Percentiles rank a stretch among this genome's conserved stretches.
Evolutionary conservation across 2,797 vertebrate species (phyloP).

Genomic region (Gambelia wislizenii): DNA sequence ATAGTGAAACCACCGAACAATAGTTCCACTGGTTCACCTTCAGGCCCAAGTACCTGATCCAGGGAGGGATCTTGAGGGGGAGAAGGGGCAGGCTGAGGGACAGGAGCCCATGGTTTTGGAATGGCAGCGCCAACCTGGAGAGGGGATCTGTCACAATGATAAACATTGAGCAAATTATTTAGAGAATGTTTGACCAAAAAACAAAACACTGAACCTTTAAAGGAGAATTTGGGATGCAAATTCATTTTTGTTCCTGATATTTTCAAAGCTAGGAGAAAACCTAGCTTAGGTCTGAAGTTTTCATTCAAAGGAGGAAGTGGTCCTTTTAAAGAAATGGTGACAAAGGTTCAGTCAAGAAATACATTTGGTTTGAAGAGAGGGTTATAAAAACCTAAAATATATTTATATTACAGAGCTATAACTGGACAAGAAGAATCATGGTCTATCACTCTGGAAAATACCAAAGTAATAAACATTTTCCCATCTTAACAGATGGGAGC

Average conservation of each 20-base stretch:
- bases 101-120: no score
- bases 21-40: background rate
- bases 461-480: slow-evolving; percentile 52
- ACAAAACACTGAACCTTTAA: background rate
- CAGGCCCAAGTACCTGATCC: no score
- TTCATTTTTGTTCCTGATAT: background rate
- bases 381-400: slow-evolving; percentile 3
- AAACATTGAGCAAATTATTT: background rate
- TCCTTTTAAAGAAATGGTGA: background rate
- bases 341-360: background rate
- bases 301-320: background rate
- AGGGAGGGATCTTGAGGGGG: no score
- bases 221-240: background rate
- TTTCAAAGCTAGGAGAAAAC: background rate
- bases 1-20: background rate
- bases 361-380: slow-evolving; percentile 31
- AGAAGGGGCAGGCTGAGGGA: no score
- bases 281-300: slow-evolving; percentile 3
- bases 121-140: no score
- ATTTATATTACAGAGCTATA: slow-evolving; percentile 34
- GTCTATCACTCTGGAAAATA: slow-evolving; percentile 43
- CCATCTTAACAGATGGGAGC: slow-evolving; percentile 60
- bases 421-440: slow-evolving; percentile 20
- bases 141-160: no score
- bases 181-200: background rate